Conservation (phyloP, 2,797 vertebrate genomes). For the Sebastes cheni region DNA sequence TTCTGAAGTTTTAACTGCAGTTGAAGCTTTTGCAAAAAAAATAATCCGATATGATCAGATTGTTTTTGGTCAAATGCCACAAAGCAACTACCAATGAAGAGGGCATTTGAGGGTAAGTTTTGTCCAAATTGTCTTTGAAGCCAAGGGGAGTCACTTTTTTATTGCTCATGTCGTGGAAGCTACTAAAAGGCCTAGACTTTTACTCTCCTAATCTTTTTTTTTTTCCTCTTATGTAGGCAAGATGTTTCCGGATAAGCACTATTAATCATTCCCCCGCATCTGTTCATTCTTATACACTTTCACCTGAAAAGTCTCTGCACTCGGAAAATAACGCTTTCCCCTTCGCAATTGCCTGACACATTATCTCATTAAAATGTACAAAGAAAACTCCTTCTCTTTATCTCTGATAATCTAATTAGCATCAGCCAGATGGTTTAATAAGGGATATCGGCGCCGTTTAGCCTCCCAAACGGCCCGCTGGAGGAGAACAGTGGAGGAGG, state of each 20-base stretch:
- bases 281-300: constrained; percentile 78
- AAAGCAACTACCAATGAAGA: background rate
- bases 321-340: constrained; percentile 72
- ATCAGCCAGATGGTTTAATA: constrained; percentile 91
- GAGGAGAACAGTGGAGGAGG: constrained; percentile 81
- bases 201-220: constrained; percentile 51
- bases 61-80: background rate
- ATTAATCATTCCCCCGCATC: constrained; percentile 83
- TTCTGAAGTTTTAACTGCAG: background rate
- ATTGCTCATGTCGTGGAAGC: constrained; percentile 27
- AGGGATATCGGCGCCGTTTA: constrained; percentile 85
- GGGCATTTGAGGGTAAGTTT: background rate
- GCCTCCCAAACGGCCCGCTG: constrained; percentile 86
- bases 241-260: constrained; percentile 76
- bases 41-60: background rate
- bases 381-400: constrained; percentile 89
- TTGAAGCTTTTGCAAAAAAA: background rate
- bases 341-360: constrained; percentile 82
- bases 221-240: constrained; percentile 77
- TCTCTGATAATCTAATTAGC: constrained; percentile 90
- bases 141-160: constrained; percentile 11
- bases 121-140: constrained; percentile 5
- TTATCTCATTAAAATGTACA: constrained; percentile 90
- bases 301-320: constrained; percentile 80
- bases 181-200: constrained; percentile 42